phyloP scores from a whole-genome alignment of 2,888 invertebrate genomes.

The Tinea trinotella region DNA sequence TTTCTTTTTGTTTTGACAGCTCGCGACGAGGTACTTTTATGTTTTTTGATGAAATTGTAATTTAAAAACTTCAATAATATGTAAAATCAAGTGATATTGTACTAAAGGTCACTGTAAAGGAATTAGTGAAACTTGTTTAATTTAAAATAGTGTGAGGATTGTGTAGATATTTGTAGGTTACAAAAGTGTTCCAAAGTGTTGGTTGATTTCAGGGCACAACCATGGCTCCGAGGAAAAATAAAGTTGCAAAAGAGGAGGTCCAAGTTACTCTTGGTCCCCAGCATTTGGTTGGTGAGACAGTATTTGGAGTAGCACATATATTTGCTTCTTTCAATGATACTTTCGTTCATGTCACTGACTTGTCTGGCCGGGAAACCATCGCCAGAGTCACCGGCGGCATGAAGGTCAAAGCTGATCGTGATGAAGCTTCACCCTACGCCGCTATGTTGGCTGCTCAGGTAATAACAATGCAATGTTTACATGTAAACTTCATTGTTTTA shows the following conservation, averaged over 20 bases:
- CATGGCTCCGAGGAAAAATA: slow-evolving; percentile 99
- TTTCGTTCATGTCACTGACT: slow-evolving; percentile 99
- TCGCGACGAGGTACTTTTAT: slow-evolving; percentile 59
- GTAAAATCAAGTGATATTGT: neutral
- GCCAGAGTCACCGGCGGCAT: slow-evolving; percentile 97
- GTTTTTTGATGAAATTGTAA: slow-evolving; percentile 22
- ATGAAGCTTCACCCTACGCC: slow-evolving; percentile 99
- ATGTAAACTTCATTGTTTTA: neutral
- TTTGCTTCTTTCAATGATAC: slow-evolving; percentile 99
- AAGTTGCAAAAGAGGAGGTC: slow-evolving; percentile 96
- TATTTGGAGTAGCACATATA: slow-evolving; percentile 99
- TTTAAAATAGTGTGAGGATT: slow-evolving; percentile 33
- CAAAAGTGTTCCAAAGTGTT: slow-evolving; percentile 55
- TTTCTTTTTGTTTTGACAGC: slow-evolving; percentile 64
- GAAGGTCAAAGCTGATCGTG: slow-evolving; percentile 99
- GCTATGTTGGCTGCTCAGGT: slow-evolving; percentile 99
- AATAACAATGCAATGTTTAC: slow-evolving; percentile 4
- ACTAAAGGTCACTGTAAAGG: neutral
- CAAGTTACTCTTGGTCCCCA: slow-evolving; percentile 96
- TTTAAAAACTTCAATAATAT: neutral
- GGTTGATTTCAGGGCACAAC: slow-evolving; percentile 66
- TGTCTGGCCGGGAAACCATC: slow-evolving; percentile 96
- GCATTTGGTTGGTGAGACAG: slow-evolving; percentile 96
- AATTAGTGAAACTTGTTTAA: neutral
- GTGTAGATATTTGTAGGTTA: slow-evolving; percentile 54